Base-by-base conservation (phyloP, 2,113 vertebrate species). In the Vidua macroura region DNA sequence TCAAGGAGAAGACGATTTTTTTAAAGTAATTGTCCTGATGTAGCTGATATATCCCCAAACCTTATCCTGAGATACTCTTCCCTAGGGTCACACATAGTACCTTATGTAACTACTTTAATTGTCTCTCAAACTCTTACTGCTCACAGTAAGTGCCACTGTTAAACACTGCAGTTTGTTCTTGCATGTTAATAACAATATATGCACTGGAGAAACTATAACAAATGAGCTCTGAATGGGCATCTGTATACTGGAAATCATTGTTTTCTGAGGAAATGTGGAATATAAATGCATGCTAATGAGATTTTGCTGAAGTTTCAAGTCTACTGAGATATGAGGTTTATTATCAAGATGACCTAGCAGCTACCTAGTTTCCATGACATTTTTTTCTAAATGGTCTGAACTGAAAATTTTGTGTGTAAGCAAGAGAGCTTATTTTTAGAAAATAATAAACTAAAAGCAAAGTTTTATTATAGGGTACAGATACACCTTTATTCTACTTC, bases 311-410 rank as follows among this genome's bases (percentile, higher is more conserved):
- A 85, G 33, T 75, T 73, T 31, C 33, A 89, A 93, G 48, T 72
- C 75, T 93, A 53, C 49, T 56, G 76, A 96, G 68, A 64, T 28
- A 67, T 10, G 49, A 84, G 60, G 70, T 62, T 85, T 79, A 52
- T 85, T 95, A 94, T 75, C n/a, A 28, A 67, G 88, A 95, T 64
- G 82, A 87, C 93, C 70, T 87, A 67, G 73, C 66, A 90, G 79
- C 67, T 72, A 89, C 33, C 63, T 84, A 43, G 53, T 75, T 96
- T 86, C 37, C 52, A 83, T 67, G 58, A 17, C 28, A 49, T 66
- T 91, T 91, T 91, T 91, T 91, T 63, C 55, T n/a, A 81, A 90
- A 39, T 70, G 68, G 30, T 27, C 31, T 86, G 53, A 83, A 53
- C 28, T 44, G 24, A 95, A 90, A 67, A 31, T 48, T 46, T 90